Percentiles rank a stretch among this genome's conserved stretches.
Conservation (phyloP, 2,888 invertebrate species). For the Drosophila tanythrix region DNA sequence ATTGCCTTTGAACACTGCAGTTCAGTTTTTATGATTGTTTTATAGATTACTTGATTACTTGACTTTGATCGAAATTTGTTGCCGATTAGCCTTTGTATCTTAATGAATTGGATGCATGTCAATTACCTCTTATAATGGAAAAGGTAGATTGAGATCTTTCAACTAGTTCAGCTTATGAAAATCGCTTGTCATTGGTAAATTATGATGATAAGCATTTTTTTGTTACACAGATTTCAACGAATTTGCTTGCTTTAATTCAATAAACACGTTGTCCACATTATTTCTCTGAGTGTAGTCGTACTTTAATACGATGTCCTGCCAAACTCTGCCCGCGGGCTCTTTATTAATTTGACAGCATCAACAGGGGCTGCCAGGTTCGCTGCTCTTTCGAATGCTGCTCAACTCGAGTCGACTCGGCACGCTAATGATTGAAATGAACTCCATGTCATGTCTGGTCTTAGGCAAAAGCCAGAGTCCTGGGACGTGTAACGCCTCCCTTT, state of each 20-base stretch:
- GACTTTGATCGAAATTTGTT: neutral
- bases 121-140: neutral
- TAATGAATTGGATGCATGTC: neutral
- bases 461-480: slow-evolving; percentile 49
- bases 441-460: slow-evolving; percentile 64
- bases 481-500: slow-evolving; percentile 59
- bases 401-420: slow-evolving; percentile 46
- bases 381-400: slow-evolving; percentile 21
- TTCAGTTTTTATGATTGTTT: neutral
- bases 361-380: slow-evolving; percentile 55
- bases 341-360: slow-evolving; percentile 83
- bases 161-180: neutral
- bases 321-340: slow-evolving; percentile 58
- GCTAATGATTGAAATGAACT: slow-evolving; percentile 81
- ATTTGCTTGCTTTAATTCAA: neutral
- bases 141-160: neutral
- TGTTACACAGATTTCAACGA: neutral
- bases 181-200: neutral
- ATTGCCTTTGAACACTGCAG: neutral
- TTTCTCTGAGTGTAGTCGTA: neutral
- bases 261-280: neutral
- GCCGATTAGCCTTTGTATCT: neutral
- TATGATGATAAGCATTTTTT: neutral
- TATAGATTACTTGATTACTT: too few relatives aligned
- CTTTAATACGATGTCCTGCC: slow-evolving; percentile 7